Evolutionary conservation across 1,140 invertebrate genomes (phyloP), one percentile per base, ranked within the genome.

Genomic region (Hydropsyche tenuis): DNA sequence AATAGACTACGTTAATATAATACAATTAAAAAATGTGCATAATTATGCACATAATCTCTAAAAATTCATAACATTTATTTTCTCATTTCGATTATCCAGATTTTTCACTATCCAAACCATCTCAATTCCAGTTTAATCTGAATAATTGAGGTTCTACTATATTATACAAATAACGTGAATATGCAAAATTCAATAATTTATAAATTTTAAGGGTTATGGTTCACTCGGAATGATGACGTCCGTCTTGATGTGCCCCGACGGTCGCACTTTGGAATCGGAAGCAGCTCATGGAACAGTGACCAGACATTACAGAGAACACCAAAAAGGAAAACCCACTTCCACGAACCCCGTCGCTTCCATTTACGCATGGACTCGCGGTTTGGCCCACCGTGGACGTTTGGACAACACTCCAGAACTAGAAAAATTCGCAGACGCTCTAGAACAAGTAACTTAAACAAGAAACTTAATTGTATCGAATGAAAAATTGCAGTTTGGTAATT

Each of bases 241-340:
- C 75, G 94, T 96, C 16, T 85, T 97, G 37, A 89, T 96, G 85
- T 96, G 94, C 83, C 94, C 95, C 0, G 94, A 96, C 85, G 95
- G 94, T 9, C 93, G 93, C 79, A 96, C 95, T 0, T 90, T 96
- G 70, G 95, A 96, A 85, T 90, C 95, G 0, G 95, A 96, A 85
- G 95, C 95, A 18, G 95, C 95, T 69, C 95, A 96, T 84, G 95
- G 95, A 70, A 96, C 95, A 16, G 95, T 96, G 7, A 96, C 95
- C 0, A 87, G 95, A 48, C 94, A 96, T 87, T 96, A 94, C 84
- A 86, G 94, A 83, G 88, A 89, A 86, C 91, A 93, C 81, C 92
- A 93, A 82, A 89, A 92, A 83, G 94, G 94, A 23, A 88, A 91
- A 80, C 89, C 90, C 76, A 96, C 94, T 1, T 95, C 93, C 56